Base-by-base conservation (phyloP, 2,797 vertebrate genomes). In the Cyprinella venusta region DNA sequence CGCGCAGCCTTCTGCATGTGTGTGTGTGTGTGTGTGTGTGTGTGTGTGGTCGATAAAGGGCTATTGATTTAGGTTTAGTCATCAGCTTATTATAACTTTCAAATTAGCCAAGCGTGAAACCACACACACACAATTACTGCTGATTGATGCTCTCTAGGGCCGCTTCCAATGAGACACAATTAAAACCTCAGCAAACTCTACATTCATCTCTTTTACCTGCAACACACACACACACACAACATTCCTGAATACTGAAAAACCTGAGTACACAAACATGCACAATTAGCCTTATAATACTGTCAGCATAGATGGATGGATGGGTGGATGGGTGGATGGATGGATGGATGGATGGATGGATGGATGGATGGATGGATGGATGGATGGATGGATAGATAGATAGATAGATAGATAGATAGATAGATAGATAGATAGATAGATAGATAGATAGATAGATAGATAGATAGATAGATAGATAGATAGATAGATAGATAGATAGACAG, bases 21-120 rank as follows among this genome's bases (percentile, higher is more conserved):
- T 64, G 54, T 65, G 40, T 36, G 26, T n/a, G n/a, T n/a, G 3
- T 52, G 24, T 10, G 77, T 8, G 61, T n/a, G 42, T 33, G 76
- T 45, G 24, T 64, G 54, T 65, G 40, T 36, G 26, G 52, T 71
- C 76, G n/a, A 81, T 68, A 69, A 40, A 81, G 15, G 30, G 18
- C 64, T 42, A 75, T 85, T 56, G 81, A 82, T 76, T 82, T 65
- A 67, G 48, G n/a, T 82, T 76, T 76, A 82, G 63, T 68, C 81
- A 76, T 76, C 63, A 68, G 72, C 61, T 76, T 76, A 82, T 82
- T 67, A 75, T 76, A 68, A 68, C 40, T 54, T 76, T 76, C 72
- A 68, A 76, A 82, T 76, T 26, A 79, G 61, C 65, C 71, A 36
- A 52, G 33, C 15, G 80, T 76, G 61, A 67, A 82, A n/a, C 59